phyloP scores from a whole-genome alignment of 1,140 invertebrate genomes.

The Hycleus phaleratus region DNA sequence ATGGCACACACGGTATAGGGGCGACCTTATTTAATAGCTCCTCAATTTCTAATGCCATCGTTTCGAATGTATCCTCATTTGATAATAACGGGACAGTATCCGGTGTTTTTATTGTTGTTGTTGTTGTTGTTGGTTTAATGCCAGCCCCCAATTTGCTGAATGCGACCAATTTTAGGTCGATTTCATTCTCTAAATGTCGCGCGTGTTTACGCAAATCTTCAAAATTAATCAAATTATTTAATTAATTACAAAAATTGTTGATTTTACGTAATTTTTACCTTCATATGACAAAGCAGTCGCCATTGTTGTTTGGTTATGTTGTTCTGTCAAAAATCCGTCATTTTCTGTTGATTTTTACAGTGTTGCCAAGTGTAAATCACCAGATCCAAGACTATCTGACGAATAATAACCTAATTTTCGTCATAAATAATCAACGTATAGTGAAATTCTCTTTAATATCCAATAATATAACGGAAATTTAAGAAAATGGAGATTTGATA shows the following conservation, averaged over 20 bases:
- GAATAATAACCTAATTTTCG: too few species aligned
- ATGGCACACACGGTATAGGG: too few species aligned
- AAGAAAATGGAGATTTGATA: too few species aligned
- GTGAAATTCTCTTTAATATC: too few species aligned
- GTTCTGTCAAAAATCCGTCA: neutral
- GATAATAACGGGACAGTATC: constrained; percentile 78
- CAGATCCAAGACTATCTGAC: too few species aligned
- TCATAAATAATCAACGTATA: too few species aligned
- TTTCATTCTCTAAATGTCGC: constrained; percentile 90
- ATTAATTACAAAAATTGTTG: constrained; percentile 6
- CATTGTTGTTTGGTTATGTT: constrained; percentile 16
- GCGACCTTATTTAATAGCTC: constrained; percentile 72
- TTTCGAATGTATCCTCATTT: constrained; percentile 86
- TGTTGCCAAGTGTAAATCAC: too few species aligned
- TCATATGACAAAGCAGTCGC: constrained; percentile 28
- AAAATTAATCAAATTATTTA: neutral
- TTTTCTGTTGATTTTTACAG: too few species aligned
- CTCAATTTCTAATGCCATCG: constrained; percentile 86
- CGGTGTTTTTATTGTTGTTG: constrained; percentile 32
- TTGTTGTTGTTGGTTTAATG: constrained; percentile 43
- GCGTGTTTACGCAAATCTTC: constrained; percentile 89
- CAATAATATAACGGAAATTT: too few species aligned
- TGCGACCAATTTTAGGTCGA: constrained; percentile 90
- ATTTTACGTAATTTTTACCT: constrained; percentile 18
- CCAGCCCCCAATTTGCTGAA: constrained; percentile 90